Evolutionary conservation across 2,888 invertebrate species (phyloP).

Genomic region (Zootermopsis nevadensis): DNA sequence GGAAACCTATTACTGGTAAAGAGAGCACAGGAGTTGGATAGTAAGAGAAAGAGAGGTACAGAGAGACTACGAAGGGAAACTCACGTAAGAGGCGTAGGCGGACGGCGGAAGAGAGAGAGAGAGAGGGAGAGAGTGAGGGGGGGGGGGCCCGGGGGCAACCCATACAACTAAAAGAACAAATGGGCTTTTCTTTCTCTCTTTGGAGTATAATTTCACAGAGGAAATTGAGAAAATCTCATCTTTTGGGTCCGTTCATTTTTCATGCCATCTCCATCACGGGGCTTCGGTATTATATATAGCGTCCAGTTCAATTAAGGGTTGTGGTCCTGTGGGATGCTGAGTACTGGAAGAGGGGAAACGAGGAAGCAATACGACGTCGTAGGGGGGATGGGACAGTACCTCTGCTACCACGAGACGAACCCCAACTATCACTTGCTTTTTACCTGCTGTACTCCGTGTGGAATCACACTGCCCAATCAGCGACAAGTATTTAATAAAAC

Average conservation of each 20-base stretch:
- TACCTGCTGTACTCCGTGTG: constrained; percentile 10
- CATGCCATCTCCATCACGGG: constrained; percentile 62
- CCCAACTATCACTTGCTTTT: constrained; percentile 20
- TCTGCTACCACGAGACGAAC: neutral
- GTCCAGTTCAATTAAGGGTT: constrained; percentile 63
- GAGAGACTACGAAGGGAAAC: too few relatives aligned
- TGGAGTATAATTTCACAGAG: constrained; percentile 64
- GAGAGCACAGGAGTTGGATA: constrained; percentile 45
- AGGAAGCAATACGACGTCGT: constrained; percentile 31
- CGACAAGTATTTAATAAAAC: constrained; percentile 4
- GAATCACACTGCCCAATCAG: constrained; percentile 25
- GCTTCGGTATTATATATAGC: constrained; percentile 50
- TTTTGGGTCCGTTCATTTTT: constrained; percentile 64
- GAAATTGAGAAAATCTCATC: constrained; percentile 65
- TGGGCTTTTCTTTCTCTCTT: constrained; percentile 57
- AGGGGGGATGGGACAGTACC: constrained; percentile 6
- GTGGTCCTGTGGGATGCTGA: constrained; percentile 42
- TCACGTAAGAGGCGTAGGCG: too few relatives aligned
- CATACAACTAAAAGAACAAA: constrained; percentile 52
- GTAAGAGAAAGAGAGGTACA: constrained; percentile 37
- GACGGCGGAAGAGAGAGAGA: constrained; percentile 36
- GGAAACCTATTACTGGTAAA: constrained; percentile 53
- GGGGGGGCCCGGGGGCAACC: constrained; percentile 31
- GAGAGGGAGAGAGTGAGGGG: constrained; percentile 32
- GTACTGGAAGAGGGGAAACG: neutral